phyloP scores from a whole-genome alignment of 2,113 vertebrate genomes.

The Rhinichthys klamathensis region DNA sequence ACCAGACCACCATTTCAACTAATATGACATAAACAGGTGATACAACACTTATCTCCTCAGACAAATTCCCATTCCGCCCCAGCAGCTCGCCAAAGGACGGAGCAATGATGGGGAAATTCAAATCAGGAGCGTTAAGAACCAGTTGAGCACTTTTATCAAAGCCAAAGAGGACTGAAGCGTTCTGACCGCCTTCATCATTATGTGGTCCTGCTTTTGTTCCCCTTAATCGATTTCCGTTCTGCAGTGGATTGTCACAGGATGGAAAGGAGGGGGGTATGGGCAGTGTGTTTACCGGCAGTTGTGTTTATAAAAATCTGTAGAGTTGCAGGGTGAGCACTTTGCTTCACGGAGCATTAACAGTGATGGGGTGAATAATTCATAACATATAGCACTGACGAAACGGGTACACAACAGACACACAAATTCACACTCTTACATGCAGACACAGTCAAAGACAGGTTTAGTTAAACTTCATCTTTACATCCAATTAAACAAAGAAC shows the following conservation, averaged over 20 bases:
- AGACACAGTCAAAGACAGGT: not conserved
- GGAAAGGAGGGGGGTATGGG: not conserved
- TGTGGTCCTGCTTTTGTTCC: conserved; percentile 59
- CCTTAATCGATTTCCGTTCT: conserved; percentile 67
- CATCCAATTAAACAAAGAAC: conserved; percentile 30
- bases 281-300: conserved; percentile 9
- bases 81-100: conserved; percentile 5
- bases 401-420: not conserved
- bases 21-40: conserved; percentile 56
- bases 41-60: conserved; percentile 50
- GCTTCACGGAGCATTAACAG: conserved; percentile 37
- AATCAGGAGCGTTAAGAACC: conserved; percentile 56
- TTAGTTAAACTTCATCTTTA: conserved; percentile 10
- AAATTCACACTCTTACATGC: not conserved
- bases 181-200: conserved; percentile 48
- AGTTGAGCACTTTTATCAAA: conserved; percentile 55
- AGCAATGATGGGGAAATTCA: conserved; percentile 59
- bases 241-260: conserved; percentile 44
- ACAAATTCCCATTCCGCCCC: conserved; percentile 41
- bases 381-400: not conserved
- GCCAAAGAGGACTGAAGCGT: conserved; percentile 47
- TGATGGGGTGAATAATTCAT: conserved; percentile 38
- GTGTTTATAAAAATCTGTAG: conserved; percentile 67
- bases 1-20: conserved; percentile 42
- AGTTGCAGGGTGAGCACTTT: conserved; percentile 71